These are phyloP conservation scores for Buathra laborator DNA, from an alignment of 2,888 invertebrate genomes.

Conservation along the genomic window DNA sequence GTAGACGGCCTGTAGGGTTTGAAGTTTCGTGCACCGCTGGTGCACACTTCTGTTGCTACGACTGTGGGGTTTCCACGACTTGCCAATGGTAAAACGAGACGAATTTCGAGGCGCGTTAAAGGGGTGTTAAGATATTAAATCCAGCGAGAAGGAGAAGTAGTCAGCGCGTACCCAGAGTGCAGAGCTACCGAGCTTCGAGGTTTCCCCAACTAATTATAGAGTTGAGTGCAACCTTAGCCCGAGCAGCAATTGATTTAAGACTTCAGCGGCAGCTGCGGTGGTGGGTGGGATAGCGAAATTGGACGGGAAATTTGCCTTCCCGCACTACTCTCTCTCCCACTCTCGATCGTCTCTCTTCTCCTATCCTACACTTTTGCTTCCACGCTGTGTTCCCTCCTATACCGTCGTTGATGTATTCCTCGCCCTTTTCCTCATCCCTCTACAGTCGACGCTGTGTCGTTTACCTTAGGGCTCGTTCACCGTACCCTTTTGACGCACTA, in stretches of 20 bases:
- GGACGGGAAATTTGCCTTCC: slow-evolving; percentile 76
- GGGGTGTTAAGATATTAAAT: slow-evolving; percentile 82
- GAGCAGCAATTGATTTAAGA: slow-evolving; percentile 82
- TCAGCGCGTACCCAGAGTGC: slow-evolving; percentile 28
- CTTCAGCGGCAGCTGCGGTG: slow-evolving; percentile 79
- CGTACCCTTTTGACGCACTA: slow-evolving; percentile 22
- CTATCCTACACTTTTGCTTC: slow-evolving; percentile 32
- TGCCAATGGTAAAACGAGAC: slow-evolving; percentile 75
- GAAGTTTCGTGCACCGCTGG: slow-evolving; percentile 71
- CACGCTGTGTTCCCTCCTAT: slow-evolving; percentile 16
- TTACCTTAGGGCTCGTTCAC: slow-evolving; percentile 19
- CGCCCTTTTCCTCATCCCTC: slow-evolving; percentile 17
- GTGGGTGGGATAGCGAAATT: slow-evolving; percentile 77
- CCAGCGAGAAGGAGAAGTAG: slow-evolving; percentile 67
- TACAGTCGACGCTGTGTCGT: slow-evolving; percentile 1
- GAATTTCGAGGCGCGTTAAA: slow-evolving; percentile 79
- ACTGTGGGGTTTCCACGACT: slow-evolving; percentile 59
- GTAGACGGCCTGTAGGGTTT: slow-evolving; percentile 22
- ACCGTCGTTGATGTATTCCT: slow-evolving; percentile 29
- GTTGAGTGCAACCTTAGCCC: slow-evolving; percentile 79
- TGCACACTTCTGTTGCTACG: slow-evolving; percentile 68
- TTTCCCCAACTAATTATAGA: slow-evolving; percentile 80
- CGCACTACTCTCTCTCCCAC: slow-evolving; percentile 63
- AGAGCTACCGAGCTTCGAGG: slow-evolving; percentile 73
- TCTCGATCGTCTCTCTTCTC: slow-evolving; percentile 7